Evolutionary conservation across 2,888 invertebrate genomes (phyloP), one percentile per base, ranked within the genome.

Genomic region (Macroteleia sp.): DNA sequence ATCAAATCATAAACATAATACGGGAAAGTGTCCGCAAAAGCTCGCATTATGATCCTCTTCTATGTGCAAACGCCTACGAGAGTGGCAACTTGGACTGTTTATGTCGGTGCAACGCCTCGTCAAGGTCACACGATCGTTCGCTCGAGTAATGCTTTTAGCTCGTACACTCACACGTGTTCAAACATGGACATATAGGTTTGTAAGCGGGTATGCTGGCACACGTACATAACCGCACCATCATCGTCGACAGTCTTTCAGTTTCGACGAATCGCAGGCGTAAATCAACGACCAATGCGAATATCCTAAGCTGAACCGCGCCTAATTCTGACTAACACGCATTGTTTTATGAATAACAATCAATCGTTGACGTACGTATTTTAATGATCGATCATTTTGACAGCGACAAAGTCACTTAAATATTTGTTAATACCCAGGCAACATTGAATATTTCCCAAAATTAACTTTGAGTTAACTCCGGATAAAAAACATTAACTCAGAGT

Each of bases 61-160:
- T 59, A 62, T 57, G 70, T 41, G 41, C 62, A 6, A 48, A 57
- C 76, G 71, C 77, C 71, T 64, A 71, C 71, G 52, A 71, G 71
- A 25, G 44, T 19, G 28, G 76, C 62, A 56, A 42, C 48, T 39
- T 57, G 42, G 59, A 70, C 81, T 84, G 84, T 84, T 86, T 84
- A 84, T 82, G 83, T 77, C 85, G 81, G 86, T 85, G 85, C 86
- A 86, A 86, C 82, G 86, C 81, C 85, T 86, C 80, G 59, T 82
- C 86, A 86, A 86, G 86, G 86, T 84, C 85, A 83, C 79, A 80
- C 79, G 83, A 82, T 82, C 81, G 69, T 77, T 80, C 76, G 67
- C 79, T 82, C 80, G 77, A 80, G 79, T 79, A 82, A 82, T 78
- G 82, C 80, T 81, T 81, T 81, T 78, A 83, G 80, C 80, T 70